A percentile compares a stretch with the other conserved stretches of the same genome.
These are phyloP conservation scores for Trissolcus basalis DNA, from an alignment of 1,140 invertebrate genomes.

Conservation along the genomic window DNA sequence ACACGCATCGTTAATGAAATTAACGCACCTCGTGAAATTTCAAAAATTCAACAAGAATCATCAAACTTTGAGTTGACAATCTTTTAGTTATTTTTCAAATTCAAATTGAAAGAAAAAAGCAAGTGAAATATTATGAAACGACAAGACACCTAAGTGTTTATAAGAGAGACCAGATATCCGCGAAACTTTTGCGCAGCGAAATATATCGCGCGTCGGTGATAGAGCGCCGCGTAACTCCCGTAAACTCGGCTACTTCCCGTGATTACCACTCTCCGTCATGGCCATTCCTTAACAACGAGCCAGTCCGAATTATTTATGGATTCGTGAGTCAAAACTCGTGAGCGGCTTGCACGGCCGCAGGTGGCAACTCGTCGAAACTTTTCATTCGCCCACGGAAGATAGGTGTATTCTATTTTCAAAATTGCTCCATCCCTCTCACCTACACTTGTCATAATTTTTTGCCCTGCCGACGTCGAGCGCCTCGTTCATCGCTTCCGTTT, in stretches of 20 bases:
- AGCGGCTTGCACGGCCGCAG: constrained; percentile 60
- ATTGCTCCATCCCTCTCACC: constrained; percentile 31
- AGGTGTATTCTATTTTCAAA: constrained; percentile 60
- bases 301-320: constrained; percentile 66
- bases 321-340: constrained; percentile 47
- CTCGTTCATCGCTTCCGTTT: too few species aligned
- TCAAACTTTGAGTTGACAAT: too few species aligned
- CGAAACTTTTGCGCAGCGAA: constrained; percentile 26
- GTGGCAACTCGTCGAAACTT: constrained; percentile 65
- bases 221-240: constrained; percentile 44
- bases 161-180: background rate
- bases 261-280: constrained; percentile 63
- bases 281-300: constrained; percentile 58
- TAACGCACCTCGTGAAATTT: background rate
- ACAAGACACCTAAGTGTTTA: constrained; percentile 6
- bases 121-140: too few species aligned
- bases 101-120: too few species aligned
- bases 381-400: constrained; percentile 54
- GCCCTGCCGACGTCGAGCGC: constrained; percentile 19
- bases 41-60: too few species aligned
- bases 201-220: constrained; percentile 40
- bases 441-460: constrained; percentile 45
- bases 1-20: constrained; percentile 1
- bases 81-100: too few species aligned
- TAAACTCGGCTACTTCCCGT: constrained; percentile 66